phyloP scores from a whole-genome alignment of 1,140 invertebrate species.

The Polypedilum pembai region DNA sequence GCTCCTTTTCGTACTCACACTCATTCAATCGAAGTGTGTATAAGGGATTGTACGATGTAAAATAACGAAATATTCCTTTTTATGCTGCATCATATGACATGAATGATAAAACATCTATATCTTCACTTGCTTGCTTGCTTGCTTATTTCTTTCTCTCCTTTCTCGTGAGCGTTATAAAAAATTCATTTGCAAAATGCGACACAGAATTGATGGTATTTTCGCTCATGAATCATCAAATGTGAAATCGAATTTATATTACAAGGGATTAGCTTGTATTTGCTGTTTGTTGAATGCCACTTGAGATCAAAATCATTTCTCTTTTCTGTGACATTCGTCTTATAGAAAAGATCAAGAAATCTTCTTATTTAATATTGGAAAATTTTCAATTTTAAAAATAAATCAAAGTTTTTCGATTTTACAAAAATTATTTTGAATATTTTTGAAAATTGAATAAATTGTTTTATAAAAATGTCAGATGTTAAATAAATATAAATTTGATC shows the following conservation, averaged over 20 bases:
- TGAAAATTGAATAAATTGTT: too few relatives aligned
- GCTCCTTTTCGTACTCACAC: background rate
- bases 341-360: too few relatives aligned
- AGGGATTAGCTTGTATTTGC: conserved; percentile 8
- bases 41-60: conserved; percentile 2
- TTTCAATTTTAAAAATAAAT: too few relatives aligned
- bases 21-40: background rate
- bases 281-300: conserved; percentile 12
- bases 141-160: background rate
- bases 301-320: background rate
- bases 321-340: too few relatives aligned
- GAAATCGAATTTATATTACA: conserved; percentile 18
- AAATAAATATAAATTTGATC: too few relatives aligned
- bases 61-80: conserved; percentile 20
- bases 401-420: too few relatives aligned
- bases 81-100: conserved; percentile 28
- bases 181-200: conserved; percentile 26
- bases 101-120: conserved; percentile 28
- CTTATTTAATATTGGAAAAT: too few relatives aligned
- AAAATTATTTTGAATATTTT: too few relatives aligned
- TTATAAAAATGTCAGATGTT: too few relatives aligned
- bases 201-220: conserved; percentile 10
- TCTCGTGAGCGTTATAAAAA: conserved; percentile 21
- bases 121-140: background rate
- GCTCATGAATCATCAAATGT: conserved; percentile 12